phyloP scores from a whole-genome alignment of 1,140 invertebrate species.

The Anastatus disparis region DNA sequence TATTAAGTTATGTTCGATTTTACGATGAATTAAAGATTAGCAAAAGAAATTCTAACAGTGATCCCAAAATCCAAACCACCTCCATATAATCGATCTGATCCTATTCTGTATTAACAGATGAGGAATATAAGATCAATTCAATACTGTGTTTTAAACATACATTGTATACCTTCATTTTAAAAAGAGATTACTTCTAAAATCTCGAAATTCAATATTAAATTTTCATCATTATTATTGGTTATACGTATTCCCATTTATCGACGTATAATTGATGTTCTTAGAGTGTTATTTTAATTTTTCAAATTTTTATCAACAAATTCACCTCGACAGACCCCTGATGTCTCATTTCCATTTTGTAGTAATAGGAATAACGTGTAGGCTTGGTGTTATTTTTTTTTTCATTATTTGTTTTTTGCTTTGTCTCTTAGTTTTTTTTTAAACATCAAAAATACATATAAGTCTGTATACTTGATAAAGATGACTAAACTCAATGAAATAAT shows the following conservation, averaged over 20 bases:
- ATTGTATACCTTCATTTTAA: background rate
- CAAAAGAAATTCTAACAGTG: conserved; percentile 11
- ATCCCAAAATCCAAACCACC: background rate
- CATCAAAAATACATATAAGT: background rate
- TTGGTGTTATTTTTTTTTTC: background rate
- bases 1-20: too few species aligned
- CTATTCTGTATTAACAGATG: background rate
- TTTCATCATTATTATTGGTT: background rate
- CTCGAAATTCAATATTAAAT: background rate
- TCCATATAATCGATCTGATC: background rate
- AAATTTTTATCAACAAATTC: background rate
- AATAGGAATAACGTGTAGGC: background rate
- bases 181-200: background rate
- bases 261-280: conserved; percentile 3
- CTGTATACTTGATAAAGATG: background rate
- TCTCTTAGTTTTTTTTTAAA: too few species aligned
- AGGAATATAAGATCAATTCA: background rate
- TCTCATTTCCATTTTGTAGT: background rate
- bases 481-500: background rate
- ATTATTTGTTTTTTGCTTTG: too few species aligned
- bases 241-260: background rate
- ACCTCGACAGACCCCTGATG: conserved; percentile 1
- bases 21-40: background rate
- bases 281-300: background rate
- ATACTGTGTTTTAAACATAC: background rate